Percentiles rank a stretch among this genome's conserved stretches.
These are phyloP conservation scores for Pseudopipra pipra DNA, from an alignment of 2,113 vertebrate genomes.

Conservation along the genomic window DNA sequence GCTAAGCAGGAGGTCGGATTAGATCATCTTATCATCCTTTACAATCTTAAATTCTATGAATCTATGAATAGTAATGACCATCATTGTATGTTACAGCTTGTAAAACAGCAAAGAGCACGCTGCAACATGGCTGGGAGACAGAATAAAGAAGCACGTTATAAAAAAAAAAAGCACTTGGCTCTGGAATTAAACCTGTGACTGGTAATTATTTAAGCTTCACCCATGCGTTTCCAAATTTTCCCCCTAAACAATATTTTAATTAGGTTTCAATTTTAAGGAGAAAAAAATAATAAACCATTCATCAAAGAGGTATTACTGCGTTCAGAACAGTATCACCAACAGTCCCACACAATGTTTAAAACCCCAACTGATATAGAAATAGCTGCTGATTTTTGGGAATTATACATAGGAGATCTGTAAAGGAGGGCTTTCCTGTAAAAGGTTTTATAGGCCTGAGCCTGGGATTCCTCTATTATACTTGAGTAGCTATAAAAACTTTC, in stretches of 20 bases:
- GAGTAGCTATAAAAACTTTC: conserved; percentile 55
- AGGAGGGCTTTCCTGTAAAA: background rate
- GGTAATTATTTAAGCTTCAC: conserved; percentile 31
- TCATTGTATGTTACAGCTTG: conserved; percentile 15
- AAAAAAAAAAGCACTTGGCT: background rate
- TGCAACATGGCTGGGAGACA: conserved; percentile 20
- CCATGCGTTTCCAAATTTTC: background rate
- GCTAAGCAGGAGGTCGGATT: conserved; percentile 37
- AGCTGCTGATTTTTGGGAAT: background rate
- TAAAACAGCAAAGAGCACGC: background rate
- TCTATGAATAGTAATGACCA: conserved; percentile 63
- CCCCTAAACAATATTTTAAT: background rate
- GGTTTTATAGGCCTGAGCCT: conserved; percentile 6
- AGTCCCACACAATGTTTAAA: background rate
- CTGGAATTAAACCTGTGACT: background rate
- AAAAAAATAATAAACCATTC: background rate
- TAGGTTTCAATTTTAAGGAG: background rate
- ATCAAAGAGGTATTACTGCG: background rate
- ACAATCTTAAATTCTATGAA: conserved; percentile 52
- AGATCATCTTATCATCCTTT: conserved; percentile 47
- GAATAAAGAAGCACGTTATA: background rate
- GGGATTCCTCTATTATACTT: conserved; percentile 47
- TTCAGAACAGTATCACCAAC: background rate
- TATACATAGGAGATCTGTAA: background rate
- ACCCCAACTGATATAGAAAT: background rate